Evolutionary conservation across 2,888 invertebrate genomes (phyloP).

Genomic region (Nymphalis polychloros): DNA sequence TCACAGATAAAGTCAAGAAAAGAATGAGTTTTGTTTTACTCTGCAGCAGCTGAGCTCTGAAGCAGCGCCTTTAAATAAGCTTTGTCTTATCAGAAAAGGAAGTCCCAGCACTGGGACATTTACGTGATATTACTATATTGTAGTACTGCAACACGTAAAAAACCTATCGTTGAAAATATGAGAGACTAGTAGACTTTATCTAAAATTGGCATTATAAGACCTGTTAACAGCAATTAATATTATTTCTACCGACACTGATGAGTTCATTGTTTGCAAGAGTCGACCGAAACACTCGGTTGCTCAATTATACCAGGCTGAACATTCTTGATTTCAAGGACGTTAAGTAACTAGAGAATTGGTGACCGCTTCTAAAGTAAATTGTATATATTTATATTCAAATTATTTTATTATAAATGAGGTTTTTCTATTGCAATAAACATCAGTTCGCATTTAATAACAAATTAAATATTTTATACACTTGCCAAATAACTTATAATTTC

Average conservation of each 20-base stretch:
- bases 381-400: slow-evolving; percentile 38
- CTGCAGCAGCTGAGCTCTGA: too few relatives aligned
- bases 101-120: too few relatives aligned
- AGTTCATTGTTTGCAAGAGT: slow-evolving; percentile 75
- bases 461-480: too few relatives aligned
- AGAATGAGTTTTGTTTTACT: too few relatives aligned
- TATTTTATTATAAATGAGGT: background rate
- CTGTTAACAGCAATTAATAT: slow-evolving; percentile 63
- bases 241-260: slow-evolving; percentile 63
- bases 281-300: slow-evolving; percentile 65
- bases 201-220: slow-evolving; percentile 44
- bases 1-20: too few relatives aligned
- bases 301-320: slow-evolving; percentile 57
- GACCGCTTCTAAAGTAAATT: slow-evolving; percentile 45
- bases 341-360: slow-evolving; percentile 48
- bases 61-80: too few relatives aligned
- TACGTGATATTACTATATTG: too few relatives aligned
- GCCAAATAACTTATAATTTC: too few relatives aligned
- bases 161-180: too few relatives aligned
- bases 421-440: too few relatives aligned
- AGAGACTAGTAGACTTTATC: slow-evolving; percentile 38
- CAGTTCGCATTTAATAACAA: too few relatives aligned
- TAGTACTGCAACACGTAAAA: background rate
- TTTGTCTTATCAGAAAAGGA: too few relatives aligned
- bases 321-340: slow-evolving; percentile 60